phyloP scores from a whole-genome alignment of 2,113 vertebrate species.

The Typhlomys cinereus region DNA sequence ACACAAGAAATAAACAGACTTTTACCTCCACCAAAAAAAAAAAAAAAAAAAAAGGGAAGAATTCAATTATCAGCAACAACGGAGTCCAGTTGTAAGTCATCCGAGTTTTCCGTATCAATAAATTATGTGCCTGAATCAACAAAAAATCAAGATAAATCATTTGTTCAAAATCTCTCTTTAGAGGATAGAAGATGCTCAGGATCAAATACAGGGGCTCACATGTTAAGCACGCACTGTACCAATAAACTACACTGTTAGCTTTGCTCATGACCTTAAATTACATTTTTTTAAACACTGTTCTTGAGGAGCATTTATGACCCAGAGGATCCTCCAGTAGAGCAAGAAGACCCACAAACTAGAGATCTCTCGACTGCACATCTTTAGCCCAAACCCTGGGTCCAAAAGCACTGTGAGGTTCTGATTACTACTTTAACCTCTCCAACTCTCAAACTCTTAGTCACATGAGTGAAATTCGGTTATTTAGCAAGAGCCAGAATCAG shows the following conservation, averaged over 20 bases:
- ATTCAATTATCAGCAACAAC: conserved; percentile 37
- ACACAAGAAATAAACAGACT: neutral
- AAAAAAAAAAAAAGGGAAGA: too few relatives aligned
- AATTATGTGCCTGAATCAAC: conserved; percentile 22
- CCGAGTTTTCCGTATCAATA: conserved; percentile 43
- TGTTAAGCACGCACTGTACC: neutral
- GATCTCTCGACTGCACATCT: neutral
- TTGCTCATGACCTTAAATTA: conserved; percentile 10
- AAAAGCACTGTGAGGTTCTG: neutral
- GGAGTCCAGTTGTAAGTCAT: conserved; percentile 17
- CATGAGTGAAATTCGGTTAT: neutral
- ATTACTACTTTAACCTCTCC: neutral
- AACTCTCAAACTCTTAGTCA: conserved; percentile 14
- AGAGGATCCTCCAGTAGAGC: neutral
- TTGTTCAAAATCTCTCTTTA: neutral
- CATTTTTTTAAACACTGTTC: neutral
- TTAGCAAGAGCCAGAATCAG: neutral
- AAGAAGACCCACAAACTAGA: conserved; percentile 2
- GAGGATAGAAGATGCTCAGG: neutral
- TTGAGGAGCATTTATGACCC: conserved; percentile 7
- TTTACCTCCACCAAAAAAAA: conserved; percentile 9
- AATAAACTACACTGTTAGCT: neutral
- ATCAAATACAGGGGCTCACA: neutral
- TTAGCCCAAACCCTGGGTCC: neutral
- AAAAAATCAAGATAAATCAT: conserved; percentile 36